phyloP scores from a whole-genome alignment of 2,888 invertebrate species.

The Nomada lathburiana region DNA sequence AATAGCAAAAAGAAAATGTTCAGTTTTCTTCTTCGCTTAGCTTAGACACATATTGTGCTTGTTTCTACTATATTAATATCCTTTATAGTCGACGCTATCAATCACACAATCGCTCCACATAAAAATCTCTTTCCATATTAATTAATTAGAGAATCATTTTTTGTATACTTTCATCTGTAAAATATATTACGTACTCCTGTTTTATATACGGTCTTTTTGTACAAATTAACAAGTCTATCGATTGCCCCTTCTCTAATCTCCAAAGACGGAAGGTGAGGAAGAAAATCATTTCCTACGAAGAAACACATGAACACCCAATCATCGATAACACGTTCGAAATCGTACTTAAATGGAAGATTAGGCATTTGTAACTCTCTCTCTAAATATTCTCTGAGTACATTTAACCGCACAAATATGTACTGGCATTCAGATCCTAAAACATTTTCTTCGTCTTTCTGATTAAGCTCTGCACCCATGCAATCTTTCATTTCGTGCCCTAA shows the following conservation, averaged over 20 bases:
- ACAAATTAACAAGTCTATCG: constrained; percentile 95
- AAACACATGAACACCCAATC: constrained; percentile 99
- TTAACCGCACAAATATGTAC: constrained; percentile 97
- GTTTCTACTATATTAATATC: neutral
- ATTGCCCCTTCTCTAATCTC: constrained; percentile 99
- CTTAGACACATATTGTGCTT: neutral
- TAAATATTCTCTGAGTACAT: constrained; percentile 96
- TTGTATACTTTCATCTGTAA: neutral
- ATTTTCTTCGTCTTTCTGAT: constrained; percentile 86
- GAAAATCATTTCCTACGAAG: constrained; percentile 99
- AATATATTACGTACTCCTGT: constrained; percentile 89
- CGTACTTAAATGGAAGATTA: constrained; percentile 96
- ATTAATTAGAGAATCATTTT: neutral
- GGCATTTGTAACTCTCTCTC: constrained; percentile 95
- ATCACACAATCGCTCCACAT: too few species aligned
- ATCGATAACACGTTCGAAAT: constrained; percentile 97
- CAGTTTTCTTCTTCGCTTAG: neutral
- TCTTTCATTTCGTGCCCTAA: constrained; percentile 97
- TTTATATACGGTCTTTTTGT: constrained; percentile 97
- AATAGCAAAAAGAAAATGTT: constrained; percentile 29
- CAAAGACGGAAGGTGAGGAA: constrained; percentile 98
- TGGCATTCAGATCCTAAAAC: constrained; percentile 91
- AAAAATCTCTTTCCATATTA: too few species aligned
- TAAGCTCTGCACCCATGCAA: constrained; percentile 91
- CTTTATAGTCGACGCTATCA: too few species aligned